Conservation (phyloP, 2,797 vertebrate species). For the Sebastes dallii region DNA sequence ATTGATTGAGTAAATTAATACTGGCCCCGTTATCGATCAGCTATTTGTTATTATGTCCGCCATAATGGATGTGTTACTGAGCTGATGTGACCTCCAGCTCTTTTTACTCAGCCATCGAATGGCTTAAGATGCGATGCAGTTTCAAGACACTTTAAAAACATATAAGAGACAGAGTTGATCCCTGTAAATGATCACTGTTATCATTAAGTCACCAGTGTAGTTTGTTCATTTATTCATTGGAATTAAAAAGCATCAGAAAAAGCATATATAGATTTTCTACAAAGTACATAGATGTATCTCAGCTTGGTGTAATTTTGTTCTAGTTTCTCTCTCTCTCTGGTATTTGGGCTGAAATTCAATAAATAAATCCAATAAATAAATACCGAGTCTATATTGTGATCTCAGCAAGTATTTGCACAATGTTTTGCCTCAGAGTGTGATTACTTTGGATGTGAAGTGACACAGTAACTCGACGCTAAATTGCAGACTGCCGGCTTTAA, state of each 20-base stretch:
- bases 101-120: slow-evolving; percentile 9
- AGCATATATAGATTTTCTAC: not conserved
- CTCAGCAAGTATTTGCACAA: slow-evolving; percentile 20
- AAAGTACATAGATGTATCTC: not conserved
- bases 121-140: not conserved
- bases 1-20: slow-evolving; percentile 65
- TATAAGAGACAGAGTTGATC: not conserved
- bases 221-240: not conserved
- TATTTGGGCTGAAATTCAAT: not conserved
- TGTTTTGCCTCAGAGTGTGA: slow-evolving; percentile 11
- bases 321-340: not conserved
- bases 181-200: not conserved
- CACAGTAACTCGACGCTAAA: slow-evolving; percentile 30
- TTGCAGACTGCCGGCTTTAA: slow-evolving; percentile 29
- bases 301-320: not conserved
- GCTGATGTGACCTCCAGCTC: not conserved
- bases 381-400: not conserved
- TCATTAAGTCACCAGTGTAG: not conserved
- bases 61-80: slow-evolving; percentile 34
- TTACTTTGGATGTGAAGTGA: slow-evolving; percentile 28
- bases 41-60: slow-evolving; percentile 48
- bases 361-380: slow-evolving; percentile 5
- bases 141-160: not conserved
- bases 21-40: slow-evolving; percentile 52
- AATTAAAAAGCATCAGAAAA: not conserved